Evolutionary conservation across 30 jellyfish, hydroid and myxozoan genomes (phyloP), one percentile per base, ranked within the genome.

Genomic region (Sanderia malayensis): DNA sequence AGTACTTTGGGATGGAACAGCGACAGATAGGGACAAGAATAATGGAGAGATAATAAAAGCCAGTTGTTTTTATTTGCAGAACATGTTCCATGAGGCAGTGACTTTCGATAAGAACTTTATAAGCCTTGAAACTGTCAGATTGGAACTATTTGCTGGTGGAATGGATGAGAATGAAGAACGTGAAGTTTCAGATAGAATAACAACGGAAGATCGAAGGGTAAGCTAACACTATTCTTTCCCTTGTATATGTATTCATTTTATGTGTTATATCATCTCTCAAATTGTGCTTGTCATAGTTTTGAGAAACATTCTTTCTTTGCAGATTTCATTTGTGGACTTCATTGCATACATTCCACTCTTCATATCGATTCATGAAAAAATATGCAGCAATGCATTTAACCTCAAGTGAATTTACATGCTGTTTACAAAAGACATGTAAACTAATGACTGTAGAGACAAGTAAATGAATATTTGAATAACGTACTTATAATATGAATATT

Each of bases 321-420:
- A 82, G 94, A 73, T 82, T 15, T 82, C 94, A 44, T 82, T 65
- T 33, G 30, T 82, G 81, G 94, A 82, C 46, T 82, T 67, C 60
- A 46, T 70, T 34, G 94, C 94, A 28, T 63, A 82, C 53, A 82
- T 82, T 26, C 94, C 94, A 2, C 46, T 82, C 27, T 82, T 82
- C 46, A 82, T 82, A 17, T 71, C 86, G 46, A 82, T 82, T 41
- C 94, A 82, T 47, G 83, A 73, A 72, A 82, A 70, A 55, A 82
- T 82, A 0, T 72, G 82, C 26, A 76, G 73, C 19, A 82, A 70
- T 61, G 86, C 94, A 4, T 70, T 82, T 10, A 79, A 82, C 46
- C 28, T 24, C n/a, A 44, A 44, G 13, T 21, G n/a, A n/a, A n/a
- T n/a, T n/a, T n/a, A n/a, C n/a, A n/a, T n/a, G n/a, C n/a, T n/a